phyloP scores from a whole-genome alignment of 2,888 invertebrate genomes.

The Thymelicus acteon region DNA sequence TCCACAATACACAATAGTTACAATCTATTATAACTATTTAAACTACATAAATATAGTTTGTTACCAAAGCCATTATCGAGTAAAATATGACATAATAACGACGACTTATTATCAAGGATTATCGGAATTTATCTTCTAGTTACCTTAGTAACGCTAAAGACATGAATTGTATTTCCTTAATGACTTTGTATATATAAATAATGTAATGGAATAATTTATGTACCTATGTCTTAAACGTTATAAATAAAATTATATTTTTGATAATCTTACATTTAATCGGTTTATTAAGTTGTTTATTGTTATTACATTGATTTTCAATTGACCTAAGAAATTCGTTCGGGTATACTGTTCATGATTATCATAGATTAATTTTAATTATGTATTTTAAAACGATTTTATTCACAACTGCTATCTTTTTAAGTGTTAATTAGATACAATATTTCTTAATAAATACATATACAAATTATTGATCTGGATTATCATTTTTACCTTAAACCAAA shows the following conservation, averaged over 20 bases:
- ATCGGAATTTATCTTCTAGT: background rate
- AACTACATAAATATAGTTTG: too few species aligned
- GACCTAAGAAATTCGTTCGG: background rate
- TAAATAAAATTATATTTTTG: background rate
- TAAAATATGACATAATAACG: background rate
- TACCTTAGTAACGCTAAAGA: background rate
- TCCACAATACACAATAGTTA: too few species aligned
- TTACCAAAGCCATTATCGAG: background rate
- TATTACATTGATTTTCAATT: background rate
- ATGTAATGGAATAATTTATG: too few species aligned
- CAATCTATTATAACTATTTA: too few species aligned
- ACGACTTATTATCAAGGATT: background rate
- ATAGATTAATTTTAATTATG: background rate
- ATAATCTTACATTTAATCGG: background rate
- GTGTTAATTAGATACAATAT: background rate
- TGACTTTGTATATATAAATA: too few species aligned
- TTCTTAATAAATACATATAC: background rate
- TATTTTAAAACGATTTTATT: background rate
- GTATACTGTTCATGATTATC: background rate
- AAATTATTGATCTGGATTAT: background rate
- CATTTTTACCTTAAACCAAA: background rate
- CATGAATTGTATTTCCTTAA: background rate
- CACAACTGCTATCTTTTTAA: background rate
- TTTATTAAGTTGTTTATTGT: background rate
- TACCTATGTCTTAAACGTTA: too few species aligned